Base-by-base conservation (phyloP, 2,888 invertebrate genomes). In the Hirtodrosophila duncani region DNA sequence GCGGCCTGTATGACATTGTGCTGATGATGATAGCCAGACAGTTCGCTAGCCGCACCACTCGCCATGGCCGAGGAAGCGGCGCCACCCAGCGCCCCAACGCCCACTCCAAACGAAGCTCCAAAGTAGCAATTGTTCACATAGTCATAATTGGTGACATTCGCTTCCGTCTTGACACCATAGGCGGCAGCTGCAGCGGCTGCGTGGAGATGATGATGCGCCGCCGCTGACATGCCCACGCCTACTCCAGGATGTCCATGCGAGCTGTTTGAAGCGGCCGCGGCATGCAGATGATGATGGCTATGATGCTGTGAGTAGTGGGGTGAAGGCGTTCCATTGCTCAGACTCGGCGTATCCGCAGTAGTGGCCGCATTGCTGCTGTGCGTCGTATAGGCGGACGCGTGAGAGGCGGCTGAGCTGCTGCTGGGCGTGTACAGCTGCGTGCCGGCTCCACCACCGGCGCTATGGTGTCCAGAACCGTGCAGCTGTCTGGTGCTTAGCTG, bases 1-100 rank as follows among this genome's bases (percentile, higher is more conserved):
- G 94, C 93, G 52, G 94, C 93, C 58, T 93, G 93, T 26, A 94
- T 93, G 62, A 94, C 94, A 88, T 94, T 94, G 83, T 94, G 93
- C 84, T 94, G 94, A 87, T 94, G 94, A 83, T 94, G 92, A 87
- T 93, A 93, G 17, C 93, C 92, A 58, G 90, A 90, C 64, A 91
- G 89, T 62, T 93, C 93, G 31, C 89, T 88, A 57, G 55, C 66
- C 46, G 88, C 70, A 23, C 69, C 83, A 10, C 68, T 74, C 2
- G 79, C 67, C 42, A 84, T 81, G 24, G 83, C 78, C 13, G 81
- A 59, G 8, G 84, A 71, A 10, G 84, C 79, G 20, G 84, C 75
- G 3, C 83, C 83, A 6, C 84, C 72, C 42, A 87, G 50, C 5
- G 85, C 82, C 0, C 85, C 85, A 58, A 87, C 72, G 41, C 86